Percentiles rank a stretch among this genome's conserved stretches.
phyloP scores from a whole-genome alignment of 1,140 invertebrate species.

The Chrysomallon squamiferum region DNA sequence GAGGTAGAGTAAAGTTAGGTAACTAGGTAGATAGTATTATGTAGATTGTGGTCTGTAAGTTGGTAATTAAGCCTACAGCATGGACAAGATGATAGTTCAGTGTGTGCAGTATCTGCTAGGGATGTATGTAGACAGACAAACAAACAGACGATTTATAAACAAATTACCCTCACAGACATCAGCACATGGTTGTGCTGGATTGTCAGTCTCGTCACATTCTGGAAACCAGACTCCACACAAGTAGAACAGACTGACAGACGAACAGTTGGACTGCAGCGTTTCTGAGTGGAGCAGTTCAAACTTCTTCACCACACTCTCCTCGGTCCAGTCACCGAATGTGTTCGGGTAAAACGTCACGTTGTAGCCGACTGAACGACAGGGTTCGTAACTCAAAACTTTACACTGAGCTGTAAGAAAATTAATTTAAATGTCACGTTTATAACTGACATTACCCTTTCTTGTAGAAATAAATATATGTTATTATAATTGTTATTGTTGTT shows the following conservation, averaged over 20 bases:
- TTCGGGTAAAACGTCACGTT: background rate
- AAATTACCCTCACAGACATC: slow-evolving; percentile 3
- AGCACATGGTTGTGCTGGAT: background rate
- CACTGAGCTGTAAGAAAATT: background rate
- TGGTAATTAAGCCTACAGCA: no score
- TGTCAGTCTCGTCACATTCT: background rate
- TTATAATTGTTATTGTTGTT: background rate
- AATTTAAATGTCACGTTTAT: background rate
- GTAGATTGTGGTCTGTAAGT: no score
- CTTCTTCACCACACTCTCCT: background rate
- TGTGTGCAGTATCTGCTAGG: no score
- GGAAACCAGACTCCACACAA: slow-evolving; percentile 1
- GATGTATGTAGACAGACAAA: no score
- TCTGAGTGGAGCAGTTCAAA: background rate
- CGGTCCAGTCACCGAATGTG: background rate
- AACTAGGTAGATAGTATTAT: no score
- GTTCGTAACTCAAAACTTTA: background rate
- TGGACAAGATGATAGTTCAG: no score
- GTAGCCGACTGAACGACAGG: background rate
- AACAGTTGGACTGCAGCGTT: background rate
- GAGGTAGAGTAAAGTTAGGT: no score
- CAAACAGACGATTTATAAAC: no score
- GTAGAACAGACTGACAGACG: slow-evolving; percentile 1
- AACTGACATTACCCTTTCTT: background rate
- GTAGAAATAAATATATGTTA: background rate